Evolutionary conservation across 2,888 invertebrate genomes (phyloP), one percentile per base, ranked within the genome.

Genomic region (Cheilosia variabilis): DNA sequence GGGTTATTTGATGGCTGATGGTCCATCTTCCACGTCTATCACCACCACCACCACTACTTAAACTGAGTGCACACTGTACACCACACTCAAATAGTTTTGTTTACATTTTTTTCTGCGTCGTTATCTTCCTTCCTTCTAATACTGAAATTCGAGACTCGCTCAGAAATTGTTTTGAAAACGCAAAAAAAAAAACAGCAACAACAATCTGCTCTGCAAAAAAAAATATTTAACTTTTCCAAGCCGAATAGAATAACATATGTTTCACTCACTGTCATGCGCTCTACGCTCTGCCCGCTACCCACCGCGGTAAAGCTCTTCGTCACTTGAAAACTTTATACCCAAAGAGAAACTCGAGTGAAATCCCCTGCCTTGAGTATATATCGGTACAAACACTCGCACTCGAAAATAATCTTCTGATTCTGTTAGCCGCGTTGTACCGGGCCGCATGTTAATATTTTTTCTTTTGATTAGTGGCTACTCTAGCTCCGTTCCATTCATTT

Each of bases 401-500:
- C 80, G 66, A 81, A 86, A 68, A 71, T 81, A 86, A 77, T 81
- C 72, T 81, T 81, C 76, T 86, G 86, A 80, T 81, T 86, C 81
- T 86, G 86, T 81, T 86, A 86, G 72, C 77, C 86, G 86, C 86
- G 86, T 86, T 72, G 57, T 72, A 72, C 57, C 81, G 76, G 63
- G 72, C 58, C 76, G 86, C 81, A 81, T 76, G 86, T 86, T 86
- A 31, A 80, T 69, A 60, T 73, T 79, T 84, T 75, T 57, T 62
- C 55, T 77, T 76, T 81, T 72, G 60, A 76, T 80, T 86, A 69
- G 76, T 76, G 76, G 76, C 75, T 81, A 60, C 73, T 73, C 27
- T 55, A 80, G 73, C 73, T 80, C 73, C 41, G 73, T 73, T 79
- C 60, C 62, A 45, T 80, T 80, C 60, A 73, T 80, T 80, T 80